Conservation (phyloP, 2,888 invertebrate species). For the Drosophila limbata region DNA sequence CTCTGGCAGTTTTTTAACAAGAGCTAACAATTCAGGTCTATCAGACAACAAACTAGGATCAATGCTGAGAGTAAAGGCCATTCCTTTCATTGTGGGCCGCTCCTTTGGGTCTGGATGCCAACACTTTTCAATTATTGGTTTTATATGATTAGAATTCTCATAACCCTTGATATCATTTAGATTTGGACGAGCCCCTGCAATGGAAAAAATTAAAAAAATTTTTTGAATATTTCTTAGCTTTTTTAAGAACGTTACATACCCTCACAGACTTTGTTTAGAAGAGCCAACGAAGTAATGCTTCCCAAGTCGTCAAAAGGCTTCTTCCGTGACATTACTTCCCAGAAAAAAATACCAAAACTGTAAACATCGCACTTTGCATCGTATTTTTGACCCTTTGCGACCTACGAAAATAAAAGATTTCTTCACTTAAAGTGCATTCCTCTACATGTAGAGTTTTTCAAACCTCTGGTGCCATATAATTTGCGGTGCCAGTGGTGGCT, state of each 20-base stretch:
- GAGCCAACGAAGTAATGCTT: fast-evolving
- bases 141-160: background rate
- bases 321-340: conserved; percentile 13
- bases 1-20: background rate
- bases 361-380: conserved; percentile 16
- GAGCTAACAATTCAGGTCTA: background rate
- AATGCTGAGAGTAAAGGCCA: background rate
- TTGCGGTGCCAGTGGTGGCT: background rate
- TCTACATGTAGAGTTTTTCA: background rate
- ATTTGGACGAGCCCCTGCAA: background rate
- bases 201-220: background rate
- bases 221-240: background rate
- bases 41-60: background rate
- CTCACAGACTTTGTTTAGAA: background rate
- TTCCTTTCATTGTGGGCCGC: background rate
- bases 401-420: background rate
- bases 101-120: background rate
- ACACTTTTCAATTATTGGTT: background rate
- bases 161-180: background rate
- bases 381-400: background rate
- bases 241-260: background rate
- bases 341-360: conserved; percentile 23
- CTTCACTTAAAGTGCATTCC: background rate
- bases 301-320: conserved; percentile 5
- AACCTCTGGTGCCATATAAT: conserved; percentile 26